phyloP scores from a whole-genome alignment of 2,888 invertebrate species.

The Trissolcus japonicus region DNA sequence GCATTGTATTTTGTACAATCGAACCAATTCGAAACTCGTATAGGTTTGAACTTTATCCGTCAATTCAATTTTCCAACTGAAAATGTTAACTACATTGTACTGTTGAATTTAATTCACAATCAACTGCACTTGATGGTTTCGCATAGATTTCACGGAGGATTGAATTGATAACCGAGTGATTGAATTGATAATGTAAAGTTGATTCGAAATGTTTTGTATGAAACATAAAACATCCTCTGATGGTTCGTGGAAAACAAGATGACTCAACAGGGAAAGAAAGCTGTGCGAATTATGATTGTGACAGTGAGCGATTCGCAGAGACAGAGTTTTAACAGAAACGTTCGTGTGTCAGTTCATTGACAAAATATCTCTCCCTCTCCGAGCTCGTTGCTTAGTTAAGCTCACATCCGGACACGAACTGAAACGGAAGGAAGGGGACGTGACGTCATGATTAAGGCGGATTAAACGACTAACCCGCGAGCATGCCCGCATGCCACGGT shows the following conservation, averaged over 20 bases:
- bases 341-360: constrained; percentile 46
- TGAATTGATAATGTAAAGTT: no score
- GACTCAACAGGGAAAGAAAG: not conserved
- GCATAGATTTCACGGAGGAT: no score
- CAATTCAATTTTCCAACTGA: no score
- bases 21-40: no score
- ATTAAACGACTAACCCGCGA: constrained; percentile 67
- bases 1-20: no score
- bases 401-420: constrained; percentile 73
- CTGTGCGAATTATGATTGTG: constrained; percentile 10
- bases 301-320: constrained; percentile 42
- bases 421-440: constrained; percentile 74
- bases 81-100: no score
- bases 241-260: not conserved
- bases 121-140: no score
- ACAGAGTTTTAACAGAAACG: constrained; percentile 45
- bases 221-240: no score
- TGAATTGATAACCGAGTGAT: no score
- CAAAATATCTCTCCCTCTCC: constrained; percentile 54
- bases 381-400: constrained; percentile 66
- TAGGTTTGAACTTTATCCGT: no score
- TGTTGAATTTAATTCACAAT: no score
- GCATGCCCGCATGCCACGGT: constrained; percentile 37
- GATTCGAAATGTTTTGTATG: no score
- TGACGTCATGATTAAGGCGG: constrained; percentile 74